These are phyloP conservation scores for Cerastoderma edule DNA, from an alignment of 2,888 invertebrate genomes.

Conservation along the genomic window DNA sequence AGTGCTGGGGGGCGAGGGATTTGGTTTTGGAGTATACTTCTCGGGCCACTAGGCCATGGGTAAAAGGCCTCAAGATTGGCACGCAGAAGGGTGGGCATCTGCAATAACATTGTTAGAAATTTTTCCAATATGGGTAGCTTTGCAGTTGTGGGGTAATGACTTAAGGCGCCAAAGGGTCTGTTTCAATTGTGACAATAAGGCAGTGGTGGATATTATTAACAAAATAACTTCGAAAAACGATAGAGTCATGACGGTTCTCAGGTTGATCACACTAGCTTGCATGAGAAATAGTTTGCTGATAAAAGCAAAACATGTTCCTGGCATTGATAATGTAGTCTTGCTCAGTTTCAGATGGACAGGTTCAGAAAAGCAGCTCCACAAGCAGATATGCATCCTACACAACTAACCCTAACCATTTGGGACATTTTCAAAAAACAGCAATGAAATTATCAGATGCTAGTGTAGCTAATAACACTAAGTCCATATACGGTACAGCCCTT, in stretches of 20 bases:
- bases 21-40: not conserved
- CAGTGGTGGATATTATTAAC: not conserved
- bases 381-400: not conserved
- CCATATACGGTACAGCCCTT: not conserved
- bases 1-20: not conserved
- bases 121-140: not conserved
- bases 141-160: not conserved
- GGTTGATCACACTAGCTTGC: not conserved
- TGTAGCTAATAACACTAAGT: not conserved
- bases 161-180: not conserved
- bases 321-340: not conserved
- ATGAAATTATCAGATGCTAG: not conserved
- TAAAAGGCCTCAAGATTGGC: not conserved
- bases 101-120: too few species aligned
- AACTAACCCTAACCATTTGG: not conserved
- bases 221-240: not conserved
- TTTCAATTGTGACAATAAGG: not conserved
- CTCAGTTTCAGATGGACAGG: not conserved
- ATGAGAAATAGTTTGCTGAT: not conserved
- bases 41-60: not conserved
- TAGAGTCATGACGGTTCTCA: not conserved
- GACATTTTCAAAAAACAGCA: not conserved
- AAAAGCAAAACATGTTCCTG: not conserved
- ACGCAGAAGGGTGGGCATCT: not conserved
- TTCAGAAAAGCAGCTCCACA: not conserved